Evolutionary conservation across 2,888 invertebrate genomes (phyloP), one percentile per base, ranked within the genome.

Genomic region (Leptinotarsa haldemani): DNA sequence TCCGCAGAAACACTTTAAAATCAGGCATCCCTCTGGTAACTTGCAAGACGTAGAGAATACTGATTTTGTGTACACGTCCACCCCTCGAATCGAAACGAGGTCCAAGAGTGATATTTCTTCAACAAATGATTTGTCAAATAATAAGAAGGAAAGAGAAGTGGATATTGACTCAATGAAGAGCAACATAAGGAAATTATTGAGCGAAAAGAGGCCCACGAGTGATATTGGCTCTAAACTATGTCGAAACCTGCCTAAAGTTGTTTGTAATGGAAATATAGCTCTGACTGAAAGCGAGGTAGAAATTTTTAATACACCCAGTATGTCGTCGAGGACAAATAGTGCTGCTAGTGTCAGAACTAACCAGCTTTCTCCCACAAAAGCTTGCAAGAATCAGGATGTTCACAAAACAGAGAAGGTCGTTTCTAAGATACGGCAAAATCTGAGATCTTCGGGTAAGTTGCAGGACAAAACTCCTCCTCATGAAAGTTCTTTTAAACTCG

Each of bases 111-210:
- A 73, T 48, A 52, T 56, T n/a, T 64, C 74, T 40, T 71, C 73
- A 61, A 70, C 70, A 22, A 73, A 74, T 50, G 20, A 5, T 20
- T 3, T 22, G 16, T 16, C 72, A 20, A 76, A 68, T 61, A 48
- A 16, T 16, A 5, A 7, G 18, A 12, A 46, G 22, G 70, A 52
- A 48, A 74, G 74, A n/a, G 71, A 75, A 70, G 73, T 77, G 20
- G 67, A 77, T 75, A 74, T 77, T 61, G 48, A 73, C n/a, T 58
- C 58, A 5, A 64, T 76, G 47, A 77, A 74, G 69, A 69, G 72
- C 52, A 72, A 76, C 66, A 73, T 77, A 13, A 68, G 71, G 47
- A 78, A 73, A 71, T 74, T 76, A 18, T 65, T 80, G 20, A 68
- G 15, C 30, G 53, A 63, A 70, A 58, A 66, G 53, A 40, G 22